Conservation (phyloP, 1,140 invertebrate genomes). For the Zaprionus gabonicus region DNA sequence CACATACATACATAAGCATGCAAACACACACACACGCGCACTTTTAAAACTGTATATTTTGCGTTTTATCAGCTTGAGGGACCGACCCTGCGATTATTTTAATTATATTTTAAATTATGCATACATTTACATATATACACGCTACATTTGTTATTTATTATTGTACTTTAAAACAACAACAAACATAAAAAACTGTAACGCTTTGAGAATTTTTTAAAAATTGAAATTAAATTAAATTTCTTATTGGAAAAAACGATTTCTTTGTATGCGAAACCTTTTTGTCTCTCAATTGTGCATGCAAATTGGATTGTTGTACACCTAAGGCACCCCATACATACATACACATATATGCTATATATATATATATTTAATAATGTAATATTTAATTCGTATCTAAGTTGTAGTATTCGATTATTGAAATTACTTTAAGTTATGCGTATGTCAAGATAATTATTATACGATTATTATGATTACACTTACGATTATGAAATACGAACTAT, state of each 20-base stretch:
- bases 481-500: constrained; percentile 27
- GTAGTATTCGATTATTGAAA: constrained; percentile 65
- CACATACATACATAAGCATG: constrained; percentile 20
- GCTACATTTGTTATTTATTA: constrained; percentile 78
- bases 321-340: constrained; percentile 31
- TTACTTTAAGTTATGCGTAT: constrained; percentile 61
- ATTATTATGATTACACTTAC: constrained; percentile 50
- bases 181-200: constrained; percentile 70
- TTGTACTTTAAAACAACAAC: constrained; percentile 61
- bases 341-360: constrained; percentile 59
- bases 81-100: constrained; percentile 60
- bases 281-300: constrained; percentile 44
- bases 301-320: constrained; percentile 61
- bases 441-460: constrained; percentile 61
- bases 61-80: constrained; percentile 47
- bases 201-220: constrained; percentile 74
- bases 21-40: constrained; percentile 59
- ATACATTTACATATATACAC: constrained; percentile 56
- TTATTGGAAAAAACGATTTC: constrained; percentile 39
- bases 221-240: constrained; percentile 41
- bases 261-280: constrained; percentile 27
- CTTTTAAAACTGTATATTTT: constrained; percentile 67
- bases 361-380: constrained; percentile 53
- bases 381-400: constrained; percentile 66
- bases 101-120: constrained; percentile 62